Percentiles rank a stretch among this genome's conserved stretches.
These are phyloP conservation scores for Clarias batrachus DNA, from an alignment of 2,113 vertebrate genomes.

Conservation along the genomic window DNA sequence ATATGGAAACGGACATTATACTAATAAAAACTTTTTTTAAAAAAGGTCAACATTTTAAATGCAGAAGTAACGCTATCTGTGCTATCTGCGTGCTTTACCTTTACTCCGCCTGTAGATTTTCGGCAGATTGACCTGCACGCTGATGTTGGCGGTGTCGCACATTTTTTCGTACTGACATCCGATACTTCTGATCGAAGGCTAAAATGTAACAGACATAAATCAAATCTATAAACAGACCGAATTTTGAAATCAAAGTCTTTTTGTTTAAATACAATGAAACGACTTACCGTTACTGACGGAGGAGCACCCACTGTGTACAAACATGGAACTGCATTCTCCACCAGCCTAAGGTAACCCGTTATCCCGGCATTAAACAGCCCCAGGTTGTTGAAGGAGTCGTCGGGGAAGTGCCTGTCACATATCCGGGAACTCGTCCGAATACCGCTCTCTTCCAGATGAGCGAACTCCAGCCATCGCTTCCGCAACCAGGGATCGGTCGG, in stretches of 20 bases:
- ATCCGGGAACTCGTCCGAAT: slow-evolving; percentile 8
- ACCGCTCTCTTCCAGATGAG: slow-evolving; percentile 13
- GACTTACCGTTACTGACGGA: not conserved
- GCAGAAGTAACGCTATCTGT: not conserved
- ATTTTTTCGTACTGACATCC: slow-evolving; percentile 2
- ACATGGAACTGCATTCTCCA: slow-evolving; percentile 10
- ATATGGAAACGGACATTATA: not conserved
- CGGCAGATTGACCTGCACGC: not conserved
- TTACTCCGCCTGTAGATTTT: slow-evolving; percentile 18
- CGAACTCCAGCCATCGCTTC: slow-evolving; percentile 15
- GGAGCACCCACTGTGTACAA: slow-evolving; percentile 10
- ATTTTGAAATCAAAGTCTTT: not conserved
- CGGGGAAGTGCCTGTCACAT: slow-evolving; percentile 3
- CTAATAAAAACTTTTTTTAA: not conserved
- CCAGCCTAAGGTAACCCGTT: slow-evolving; percentile 7
- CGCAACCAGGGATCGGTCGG: slow-evolving; percentile 7
- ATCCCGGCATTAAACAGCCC: slow-evolving; percentile 14
- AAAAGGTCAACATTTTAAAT: not conserved
- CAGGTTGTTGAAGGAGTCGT: not conserved
- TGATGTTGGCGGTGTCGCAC: not conserved
- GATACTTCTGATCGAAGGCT: slow-evolving; percentile 1
- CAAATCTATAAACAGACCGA: not conserved
- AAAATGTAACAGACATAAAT: not conserved
- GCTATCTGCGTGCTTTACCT: not conserved
- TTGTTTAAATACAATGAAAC: not conserved